A percentile compares a stretch with the other conserved stretches of the same genome.
phyloP scores from a whole-genome alignment of 2,113 vertebrate species.

The Pseudopodoces humilis region DNA sequence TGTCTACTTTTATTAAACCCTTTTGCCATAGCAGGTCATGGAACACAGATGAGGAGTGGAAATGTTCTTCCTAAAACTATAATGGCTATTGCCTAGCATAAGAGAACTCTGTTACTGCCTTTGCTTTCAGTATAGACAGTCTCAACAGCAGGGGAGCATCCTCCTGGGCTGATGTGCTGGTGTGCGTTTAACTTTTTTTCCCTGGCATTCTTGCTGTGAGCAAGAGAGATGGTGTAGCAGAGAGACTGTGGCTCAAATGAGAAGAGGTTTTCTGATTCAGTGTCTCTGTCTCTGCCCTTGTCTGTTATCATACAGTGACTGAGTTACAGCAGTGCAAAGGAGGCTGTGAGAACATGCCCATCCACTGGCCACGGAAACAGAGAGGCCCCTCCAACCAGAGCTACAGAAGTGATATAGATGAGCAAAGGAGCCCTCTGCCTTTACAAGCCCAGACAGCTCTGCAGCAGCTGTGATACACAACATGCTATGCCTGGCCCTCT shows the following conservation, averaged over 20 bases:
- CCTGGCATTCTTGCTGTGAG: not conserved
- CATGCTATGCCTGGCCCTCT: fast-evolving
- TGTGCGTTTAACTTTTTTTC: not conserved
- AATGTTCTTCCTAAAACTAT: not conserved
- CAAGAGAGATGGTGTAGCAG: not conserved
- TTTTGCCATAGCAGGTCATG: not conserved
- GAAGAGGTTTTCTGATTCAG: constrained; percentile 19
- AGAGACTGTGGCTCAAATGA: not conserved
- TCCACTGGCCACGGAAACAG: constrained; percentile 47
- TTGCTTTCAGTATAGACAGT: not conserved
- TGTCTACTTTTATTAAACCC: not conserved
- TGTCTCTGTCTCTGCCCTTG: constrained; percentile 46
- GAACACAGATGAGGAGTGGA: not conserved
- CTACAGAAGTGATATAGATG: not conserved
- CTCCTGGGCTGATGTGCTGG: not conserved
- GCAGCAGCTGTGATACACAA: not conserved
- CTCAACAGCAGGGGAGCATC: not conserved
- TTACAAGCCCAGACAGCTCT: not conserved
- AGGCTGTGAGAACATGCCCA: constrained; percentile 72
- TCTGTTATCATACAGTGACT: constrained; percentile 73
- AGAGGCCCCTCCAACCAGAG: constrained; percentile 45
- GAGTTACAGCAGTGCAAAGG: constrained; percentile 70
- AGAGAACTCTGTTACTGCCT: not conserved
- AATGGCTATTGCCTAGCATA: not conserved
- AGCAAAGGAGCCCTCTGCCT: not conserved